Evolutionary conservation across 2,113 vertebrate genomes (phyloP), one percentile per base, ranked within the genome.

Genomic region (Crotalus tigris): DNA sequence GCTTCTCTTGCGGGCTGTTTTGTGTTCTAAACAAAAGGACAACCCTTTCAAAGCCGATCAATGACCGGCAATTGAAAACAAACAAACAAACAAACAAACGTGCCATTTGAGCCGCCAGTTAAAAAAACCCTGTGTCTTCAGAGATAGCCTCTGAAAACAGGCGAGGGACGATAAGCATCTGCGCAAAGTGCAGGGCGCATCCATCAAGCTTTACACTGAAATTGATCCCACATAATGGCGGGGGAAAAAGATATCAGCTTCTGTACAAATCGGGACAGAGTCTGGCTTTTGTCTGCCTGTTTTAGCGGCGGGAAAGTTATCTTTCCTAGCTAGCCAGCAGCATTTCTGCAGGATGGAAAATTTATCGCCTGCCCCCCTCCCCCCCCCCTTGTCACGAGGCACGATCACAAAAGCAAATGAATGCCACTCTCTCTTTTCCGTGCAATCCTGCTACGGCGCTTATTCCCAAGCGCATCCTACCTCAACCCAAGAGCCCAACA

Each of bases 71-170:
- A 49, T 90, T 85, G n/a, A 53, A 24, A 51, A 1, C 10, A 51
- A 51, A 49, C 49, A 49, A 7, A 49, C 49, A 49, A 7, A 49
- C 49, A 49, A 49, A 64, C 86, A 92, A 55, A 81, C 23, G 69
- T 29, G 59, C 64, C 51, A 49, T 90, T 90, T 69, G 58, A 87
- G 13, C 87, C 87, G 24, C 24, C 46, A 5, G 7, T 85, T 59
- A 15, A 90, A 86, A 54, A 54, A 29, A 81, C 21, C 21, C 39
- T 33, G 13, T 33, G 44, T 26, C 87, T 94, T 91, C 17, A 64
- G 94, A 94, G 92, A 92, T 91, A 55, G 46, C 33, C 55, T 59
- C 46, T 21, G 39, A 58, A 81, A 93, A 90, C 26, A 91, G 75
- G 81, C 90, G 26, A 2, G 1, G 29, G 26, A 33, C 87, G 81